Evolutionary conservation across 1,140 invertebrate species (phyloP).

Genomic region (Euschistus heros): DNA sequence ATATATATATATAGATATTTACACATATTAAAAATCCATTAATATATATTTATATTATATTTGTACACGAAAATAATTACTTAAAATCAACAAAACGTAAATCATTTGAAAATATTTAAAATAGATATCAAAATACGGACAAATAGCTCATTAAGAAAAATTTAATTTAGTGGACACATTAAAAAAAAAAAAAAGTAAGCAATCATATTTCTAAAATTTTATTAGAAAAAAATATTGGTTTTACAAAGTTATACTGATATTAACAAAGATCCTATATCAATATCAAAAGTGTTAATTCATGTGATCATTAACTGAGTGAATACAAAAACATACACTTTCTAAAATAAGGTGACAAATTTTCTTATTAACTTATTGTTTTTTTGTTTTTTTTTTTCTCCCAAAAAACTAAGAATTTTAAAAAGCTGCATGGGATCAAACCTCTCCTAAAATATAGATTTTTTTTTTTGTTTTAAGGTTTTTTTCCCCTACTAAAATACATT

Average conservation of each 20-base stretch:
- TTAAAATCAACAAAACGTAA: too few relatives aligned
- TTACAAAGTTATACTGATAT: conserved; percentile 5
- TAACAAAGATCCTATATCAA: neutral
- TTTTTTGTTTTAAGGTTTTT: neutral
- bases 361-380: neutral
- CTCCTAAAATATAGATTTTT: neutral
- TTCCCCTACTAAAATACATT: neutral
- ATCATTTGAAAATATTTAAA: too few relatives aligned
- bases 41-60: too few relatives aligned
- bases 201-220: neutral
- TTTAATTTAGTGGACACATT: neutral
- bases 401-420: neutral
- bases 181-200: neutral
- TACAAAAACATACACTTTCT: neutral
- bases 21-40: too few relatives aligned
- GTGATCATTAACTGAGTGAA: neutral
- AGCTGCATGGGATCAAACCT: conserved; percentile 1
- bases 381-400: neutral
- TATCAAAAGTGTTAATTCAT: too few relatives aligned
- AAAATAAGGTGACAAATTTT: neutral
- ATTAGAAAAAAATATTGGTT: conserved; percentile 1
- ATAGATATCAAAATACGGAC: too few relatives aligned
- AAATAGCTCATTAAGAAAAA: neutral
- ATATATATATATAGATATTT: neutral
- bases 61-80: too few relatives aligned